Base-by-base conservation (phyloP, 2,113 vertebrate species). In the Cyprinodon brontotheroides region DNA sequence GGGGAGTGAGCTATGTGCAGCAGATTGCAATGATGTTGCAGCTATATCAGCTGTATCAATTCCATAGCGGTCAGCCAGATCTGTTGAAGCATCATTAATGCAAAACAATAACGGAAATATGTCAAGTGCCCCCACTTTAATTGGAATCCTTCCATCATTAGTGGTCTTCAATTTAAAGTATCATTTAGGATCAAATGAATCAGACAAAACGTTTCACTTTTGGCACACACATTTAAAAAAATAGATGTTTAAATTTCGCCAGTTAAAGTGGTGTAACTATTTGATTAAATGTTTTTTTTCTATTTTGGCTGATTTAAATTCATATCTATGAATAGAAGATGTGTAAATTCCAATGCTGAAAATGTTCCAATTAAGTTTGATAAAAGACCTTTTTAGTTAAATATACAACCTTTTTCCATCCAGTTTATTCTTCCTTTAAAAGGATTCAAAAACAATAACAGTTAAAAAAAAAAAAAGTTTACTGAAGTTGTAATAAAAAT, bases 101-200 rank as follows among this genome's bases (percentile, higher is more conserved):
- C 17, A 65, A 3, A n/a, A 67, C 64, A 70, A 22, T 65, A 66
- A 37, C 17, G 12, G 53, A 40, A 41, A 29, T n/a, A 47, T 70
- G 70, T 62, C 73, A 78, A 72, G 60, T 61, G 40, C 22, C 20
- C 43, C 64, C 65, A 41, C 36, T 63, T 66, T 86, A 87, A 90
- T 86, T 88, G 66, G 86, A 69, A 38, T 79, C 40, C 59, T 87
- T 80, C 77, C 84, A 82, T 36, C 11, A 61, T 61, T 36, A 36
- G 38, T 20, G 14, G 15, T 53, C 6, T 20, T 7, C n/a, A n/a
- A 53, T 53, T 4, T 17, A 53, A 53, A 53, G 2, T 3, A 53
- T 53, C 50, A 14, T 20, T 6, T 20, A 53, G 50, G 4, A 20
- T 53, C 15, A n/a, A 6, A 53, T 8, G 5, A 53, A n/a, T 53